Conservation (phyloP, 2,888 invertebrate species). For the Schizotus pectinicornis region DNA sequence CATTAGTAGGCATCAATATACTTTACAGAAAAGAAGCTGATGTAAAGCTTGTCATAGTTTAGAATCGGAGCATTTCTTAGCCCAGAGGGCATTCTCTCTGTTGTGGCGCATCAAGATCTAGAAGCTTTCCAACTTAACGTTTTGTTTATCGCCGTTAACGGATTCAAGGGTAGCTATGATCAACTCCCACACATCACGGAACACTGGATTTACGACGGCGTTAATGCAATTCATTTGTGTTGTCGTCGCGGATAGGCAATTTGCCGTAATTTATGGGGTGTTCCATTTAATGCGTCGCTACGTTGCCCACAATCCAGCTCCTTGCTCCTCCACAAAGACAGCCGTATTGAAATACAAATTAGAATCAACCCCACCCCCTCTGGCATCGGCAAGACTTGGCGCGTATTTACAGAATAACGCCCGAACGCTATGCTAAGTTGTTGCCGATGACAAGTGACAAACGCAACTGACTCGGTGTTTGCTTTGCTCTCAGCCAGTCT, state of each 20-base stretch:
- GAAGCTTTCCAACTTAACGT: conserved; percentile 4
- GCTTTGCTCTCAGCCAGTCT: conserved; percentile 31
- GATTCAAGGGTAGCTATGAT: conserved; percentile 11
- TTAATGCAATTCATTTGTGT: conserved; percentile 45
- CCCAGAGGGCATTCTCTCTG: no score
- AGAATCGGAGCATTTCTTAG: no score
- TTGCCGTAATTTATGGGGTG: conserved; percentile 45
- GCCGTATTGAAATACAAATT: conserved; percentile 27
- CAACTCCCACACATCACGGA: conserved; percentile 41
- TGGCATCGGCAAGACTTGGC: not conserved
- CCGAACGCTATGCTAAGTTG: conserved; percentile 38
- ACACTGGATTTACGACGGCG: conserved; percentile 42
- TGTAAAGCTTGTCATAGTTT: no score
- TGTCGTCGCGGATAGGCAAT: conserved; percentile 41
- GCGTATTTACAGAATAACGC: conserved; percentile 27
- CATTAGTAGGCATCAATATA: no score
- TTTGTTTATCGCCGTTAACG: conserved; percentile 24
- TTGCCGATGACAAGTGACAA: conserved; percentile 42
- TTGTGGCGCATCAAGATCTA: no score
- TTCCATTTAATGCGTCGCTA: conserved; percentile 27
- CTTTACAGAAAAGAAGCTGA: no score
- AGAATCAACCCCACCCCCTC: conserved; percentile 11
- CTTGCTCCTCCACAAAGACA: conserved; percentile 23
- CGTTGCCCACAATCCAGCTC: conserved; percentile 12
- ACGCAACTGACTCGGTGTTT: conserved; percentile 36